A percentile compares a stretch with the other conserved stretches of the same genome.
Conservation (phyloP, 2,888 invertebrate species). For the Hoplodrina blanda region DNA sequence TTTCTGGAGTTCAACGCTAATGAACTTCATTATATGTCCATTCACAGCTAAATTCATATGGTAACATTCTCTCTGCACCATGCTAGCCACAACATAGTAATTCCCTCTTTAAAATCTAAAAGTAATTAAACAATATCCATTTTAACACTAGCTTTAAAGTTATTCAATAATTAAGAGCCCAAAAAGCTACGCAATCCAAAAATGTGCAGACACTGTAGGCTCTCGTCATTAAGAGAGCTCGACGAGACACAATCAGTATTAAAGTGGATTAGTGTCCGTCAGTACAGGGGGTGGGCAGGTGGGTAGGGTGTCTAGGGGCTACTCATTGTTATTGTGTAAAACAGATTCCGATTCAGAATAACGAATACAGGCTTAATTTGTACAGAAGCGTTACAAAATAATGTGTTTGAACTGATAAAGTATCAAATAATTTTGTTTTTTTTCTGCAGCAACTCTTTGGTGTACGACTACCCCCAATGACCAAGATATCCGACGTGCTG, state of each 20-base stretch:
- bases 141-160: slow-evolving; percentile 11
- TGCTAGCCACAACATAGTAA: not conserved
- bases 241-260: slow-evolving; percentile 49
- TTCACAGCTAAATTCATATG: no score
- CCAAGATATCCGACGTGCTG: slow-evolving; percentile 85
- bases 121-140: slow-evolving; percentile 18
- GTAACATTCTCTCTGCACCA: no score
- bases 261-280: slow-evolving; percentile 33
- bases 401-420: not conserved
- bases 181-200: slow-evolving; percentile 27
- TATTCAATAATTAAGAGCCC: slow-evolving; percentile 6
- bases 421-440: no score
- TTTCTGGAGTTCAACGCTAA: no score
- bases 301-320: slow-evolving; percentile 14
- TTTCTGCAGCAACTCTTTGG: slow-evolving; percentile 56
- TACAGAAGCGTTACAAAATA: not conserved
- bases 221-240: slow-evolving; percentile 35
- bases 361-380: not conserved
- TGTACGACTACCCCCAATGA: slow-evolving; percentile 70
- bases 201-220: slow-evolving; percentile 22
- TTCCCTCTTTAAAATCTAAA: not conserved
- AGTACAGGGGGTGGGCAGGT: not conserved
- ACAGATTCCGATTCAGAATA: not conserved
- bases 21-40: no score
- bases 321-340: not conserved